Conservation (phyloP, 2,797 vertebrate species). For the Rhinogobio ventralis region DNA sequence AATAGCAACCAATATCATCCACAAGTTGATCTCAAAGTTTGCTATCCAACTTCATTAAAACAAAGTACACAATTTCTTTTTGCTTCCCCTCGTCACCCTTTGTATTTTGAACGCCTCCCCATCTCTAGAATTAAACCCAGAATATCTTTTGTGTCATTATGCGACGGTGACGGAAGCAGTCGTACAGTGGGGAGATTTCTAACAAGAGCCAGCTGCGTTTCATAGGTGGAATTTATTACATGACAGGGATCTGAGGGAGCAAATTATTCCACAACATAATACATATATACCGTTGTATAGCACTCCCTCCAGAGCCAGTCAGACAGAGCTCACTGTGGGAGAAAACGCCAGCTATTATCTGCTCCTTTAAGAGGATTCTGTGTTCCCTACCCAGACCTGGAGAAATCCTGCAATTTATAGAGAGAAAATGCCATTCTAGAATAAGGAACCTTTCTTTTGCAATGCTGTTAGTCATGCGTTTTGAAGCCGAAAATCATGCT, state of each 20-base stretch:
- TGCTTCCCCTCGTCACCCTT: background rate
- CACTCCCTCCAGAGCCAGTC: background rate
- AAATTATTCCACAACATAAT: constrained; percentile 10
- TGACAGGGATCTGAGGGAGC: background rate
- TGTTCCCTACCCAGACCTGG: background rate
- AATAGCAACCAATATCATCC: background rate
- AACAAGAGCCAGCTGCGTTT: constrained; percentile 8
- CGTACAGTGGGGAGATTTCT: constrained; percentile 1
- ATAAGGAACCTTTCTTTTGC: constrained; percentile 8
- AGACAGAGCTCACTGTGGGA: constrained; percentile 5
- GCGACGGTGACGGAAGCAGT: background rate
- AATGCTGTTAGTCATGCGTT: background rate
- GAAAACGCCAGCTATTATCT: constrained; percentile 18
- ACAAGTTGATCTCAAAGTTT: background rate
- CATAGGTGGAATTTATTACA: constrained; percentile 15
- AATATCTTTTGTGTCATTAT: background rate
- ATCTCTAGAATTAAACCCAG: background rate
- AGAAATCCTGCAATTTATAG: background rate
- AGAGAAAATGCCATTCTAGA: background rate
- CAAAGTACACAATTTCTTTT: background rate
- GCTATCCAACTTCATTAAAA: background rate
- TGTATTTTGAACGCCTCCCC: background rate
- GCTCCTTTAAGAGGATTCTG: constrained; percentile 18
- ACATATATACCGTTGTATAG: background rate
- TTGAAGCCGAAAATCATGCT: background rate